Percentiles rank a stretch among this genome's conserved stretches.
Conservation (phyloP, 2,113 vertebrate genomes). For the Nipponia nippon region DNA sequence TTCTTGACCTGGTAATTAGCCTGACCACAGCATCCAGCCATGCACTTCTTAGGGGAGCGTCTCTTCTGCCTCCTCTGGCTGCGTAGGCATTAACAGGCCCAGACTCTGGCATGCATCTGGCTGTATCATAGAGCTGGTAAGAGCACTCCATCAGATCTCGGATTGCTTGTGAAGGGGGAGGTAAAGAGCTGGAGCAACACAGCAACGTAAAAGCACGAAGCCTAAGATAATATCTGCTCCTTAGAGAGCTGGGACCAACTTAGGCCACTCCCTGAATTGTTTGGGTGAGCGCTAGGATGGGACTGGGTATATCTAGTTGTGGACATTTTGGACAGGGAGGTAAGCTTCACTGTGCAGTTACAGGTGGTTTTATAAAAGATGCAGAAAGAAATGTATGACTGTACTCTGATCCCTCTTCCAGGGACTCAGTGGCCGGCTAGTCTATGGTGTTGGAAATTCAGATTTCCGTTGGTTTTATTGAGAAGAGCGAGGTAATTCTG, state of each 20-base stretch:
- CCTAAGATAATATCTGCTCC: neutral
- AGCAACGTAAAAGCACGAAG: accelerated
- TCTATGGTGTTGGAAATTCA: neutral
- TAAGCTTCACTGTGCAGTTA: neutral
- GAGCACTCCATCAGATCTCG: neutral
- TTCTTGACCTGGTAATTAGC: neutral
- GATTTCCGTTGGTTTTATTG: neutral
- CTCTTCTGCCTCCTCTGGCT: neutral
- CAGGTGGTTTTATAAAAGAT: neutral
- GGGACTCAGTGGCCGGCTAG: neutral
- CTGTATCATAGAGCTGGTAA: neutral
- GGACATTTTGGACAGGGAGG: neutral
- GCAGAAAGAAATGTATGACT: neutral
- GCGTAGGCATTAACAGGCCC: neutral
- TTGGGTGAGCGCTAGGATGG: neutral
- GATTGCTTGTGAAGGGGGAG: neutral
- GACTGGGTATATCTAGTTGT: neutral
- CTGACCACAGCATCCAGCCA: neutral
- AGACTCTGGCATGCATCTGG: neutral
- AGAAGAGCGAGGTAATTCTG: neutral
- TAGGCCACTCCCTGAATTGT: neutral
- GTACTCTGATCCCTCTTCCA: neutral
- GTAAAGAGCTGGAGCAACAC: neutral
- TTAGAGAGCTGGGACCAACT: neutral
- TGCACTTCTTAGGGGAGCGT: neutral